Evolutionary conservation across 2,113 vertebrate species (phyloP).

Genomic region (Trichomycterus rosablanca): DNA sequence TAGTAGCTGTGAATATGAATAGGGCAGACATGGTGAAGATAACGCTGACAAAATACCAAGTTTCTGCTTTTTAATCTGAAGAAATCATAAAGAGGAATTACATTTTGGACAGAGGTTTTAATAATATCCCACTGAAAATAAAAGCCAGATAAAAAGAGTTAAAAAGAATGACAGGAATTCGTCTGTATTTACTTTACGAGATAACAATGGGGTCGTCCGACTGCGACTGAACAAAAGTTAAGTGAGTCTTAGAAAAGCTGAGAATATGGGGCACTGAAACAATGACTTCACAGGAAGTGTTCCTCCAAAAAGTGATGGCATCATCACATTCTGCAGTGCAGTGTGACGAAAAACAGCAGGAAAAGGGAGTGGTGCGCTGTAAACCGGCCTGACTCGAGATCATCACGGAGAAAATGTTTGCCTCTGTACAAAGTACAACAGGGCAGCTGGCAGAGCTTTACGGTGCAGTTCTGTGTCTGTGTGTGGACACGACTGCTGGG

Average conservation of each 20-base stretch:
- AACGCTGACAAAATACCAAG: too few relatives aligned
- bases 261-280: constrained; percentile 3
- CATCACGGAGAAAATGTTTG: constrained; percentile 1
- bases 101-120: too few relatives aligned
- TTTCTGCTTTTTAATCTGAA: too few relatives aligned
- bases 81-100: too few relatives aligned
- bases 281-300: constrained; percentile 16
- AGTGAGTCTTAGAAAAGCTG: not conserved
- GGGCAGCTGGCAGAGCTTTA: not conserved
- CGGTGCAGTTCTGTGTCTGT: not conserved
- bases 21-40: too few relatives aligned
- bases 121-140: too few relatives aligned
- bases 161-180: too few relatives aligned
- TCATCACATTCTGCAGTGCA: constrained; percentile 20
- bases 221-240: not conserved
- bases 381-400: not conserved
- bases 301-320: constrained; percentile 14
- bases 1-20: too few relatives aligned
- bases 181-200: too few relatives aligned
- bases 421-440: constrained; percentile 1
- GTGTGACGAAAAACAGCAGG: not conserved
- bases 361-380: not conserved
- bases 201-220: too few relatives aligned
- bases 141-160: too few relatives aligned
- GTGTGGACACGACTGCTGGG: not conserved